Base-by-base conservation (phyloP, 2,113 vertebrate species). In the Podarcis muralis region DNA sequence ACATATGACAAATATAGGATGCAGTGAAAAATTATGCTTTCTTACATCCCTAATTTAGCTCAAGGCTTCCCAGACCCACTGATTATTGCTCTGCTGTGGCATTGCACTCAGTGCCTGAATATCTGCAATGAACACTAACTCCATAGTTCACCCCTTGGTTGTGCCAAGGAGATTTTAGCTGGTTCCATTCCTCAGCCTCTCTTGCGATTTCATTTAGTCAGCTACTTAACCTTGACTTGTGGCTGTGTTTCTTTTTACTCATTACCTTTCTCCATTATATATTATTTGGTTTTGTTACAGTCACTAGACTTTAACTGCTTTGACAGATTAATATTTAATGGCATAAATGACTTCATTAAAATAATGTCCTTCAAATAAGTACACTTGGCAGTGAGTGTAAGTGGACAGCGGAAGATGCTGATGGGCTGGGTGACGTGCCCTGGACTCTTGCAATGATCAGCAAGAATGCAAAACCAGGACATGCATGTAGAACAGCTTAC, bases 261-360 rank as follows among this genome's bases (percentile, higher is more conserved):
- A 93, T 93, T 94, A 91, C 91, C 0, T 92, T 92, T 93, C 89
- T 91, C 91, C 91, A 89, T 96, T 94, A 96, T 92, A 85, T 88
- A 57, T 94, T 94, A 95, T 94, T 96, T 95, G 94, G 93, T 95
- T 95, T 89, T 94, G 91, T 94, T 97, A 95, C 86, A 94, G 87
- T 95, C 90, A 84, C 91, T 96, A 92, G 91, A 93, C 89, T 95
- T 95, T 94, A 96, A 95, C 93, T 95, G 87, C 92, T 94, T 80
- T 92, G 89, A 95, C 88, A 91, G 93, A 95, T 92, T 96, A 90
- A 95, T 94, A 93, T 94, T 96, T 95, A 95, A 95, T 93, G 91
- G 87, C 92, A 93, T 79, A 95, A 94, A 93, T 92, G 89, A 94
- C 94, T 97, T 95, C 93, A 95, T 96, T 96, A 94, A 93, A 95